Evolutionary conservation across 2,888 invertebrate genomes (phyloP), one percentile per base, ranked within the genome.

Genomic region (Pomacea canaliculata): DNA sequence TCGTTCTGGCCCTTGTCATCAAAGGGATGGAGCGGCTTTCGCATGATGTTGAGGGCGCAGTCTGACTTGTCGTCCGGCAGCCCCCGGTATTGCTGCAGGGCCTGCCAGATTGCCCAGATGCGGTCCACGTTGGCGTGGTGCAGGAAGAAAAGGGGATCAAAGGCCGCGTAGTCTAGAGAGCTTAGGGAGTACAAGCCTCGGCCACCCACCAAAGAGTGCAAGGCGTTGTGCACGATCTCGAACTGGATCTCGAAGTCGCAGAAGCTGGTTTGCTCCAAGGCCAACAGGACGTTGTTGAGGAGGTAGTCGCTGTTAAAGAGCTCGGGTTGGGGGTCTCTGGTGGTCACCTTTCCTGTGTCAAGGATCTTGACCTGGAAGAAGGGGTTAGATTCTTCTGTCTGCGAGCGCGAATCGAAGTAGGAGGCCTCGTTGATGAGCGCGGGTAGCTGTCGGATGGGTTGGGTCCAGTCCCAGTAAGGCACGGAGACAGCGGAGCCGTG

Each of bases 391-490:
- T 79, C 76, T n/a, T 76, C 62, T 3, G 19, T 66, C 49, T 77
- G 78, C 3, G 62, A 56, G 9, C 82, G 76, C 9, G 82, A 82
- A 75, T 82, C 78, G 73, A 71, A 81, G 78, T 76, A 82, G 19
- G 81, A 78, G 37, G 82, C 77, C 16, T 78, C 76, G 63, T 23
- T 76, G 37, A 80, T 71, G 16, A 82, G 72, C 3, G 62, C 37
- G 60, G 82, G 82, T 27, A 82, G 67, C 8, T 65, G 19, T 0
- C 65, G 23, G 65, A 82, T 70, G 18, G 76, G 73, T 49, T 71
- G 62, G 13, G 76, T 71, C 82, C 82, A 82, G 70, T 82, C 80
- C 81, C 81, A 82, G 71, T 81, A 81, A 9, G 81, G 81, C n/a
- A 81, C 71, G 69, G 79, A 71, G n/a, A 79, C 74, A 10, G 76